Conservation (phyloP, 2,113 vertebrate genomes). For the Chascanopsetta lugubris region DNA sequence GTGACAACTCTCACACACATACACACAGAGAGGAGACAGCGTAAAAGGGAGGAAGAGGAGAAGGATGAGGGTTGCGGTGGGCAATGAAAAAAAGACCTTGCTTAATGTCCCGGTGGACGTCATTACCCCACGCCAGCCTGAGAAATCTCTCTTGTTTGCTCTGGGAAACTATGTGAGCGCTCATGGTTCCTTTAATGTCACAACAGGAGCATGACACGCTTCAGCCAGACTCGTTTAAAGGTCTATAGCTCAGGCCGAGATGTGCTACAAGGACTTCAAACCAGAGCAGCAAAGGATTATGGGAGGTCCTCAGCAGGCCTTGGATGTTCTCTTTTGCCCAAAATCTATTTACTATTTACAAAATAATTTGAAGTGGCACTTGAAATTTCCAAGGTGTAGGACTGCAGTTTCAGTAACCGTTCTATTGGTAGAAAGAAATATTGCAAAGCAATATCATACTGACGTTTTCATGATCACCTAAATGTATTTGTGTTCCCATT, state of each 20-base stretch:
- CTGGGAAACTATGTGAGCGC: conserved; percentile 54
- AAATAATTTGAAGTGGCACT: too few species aligned
- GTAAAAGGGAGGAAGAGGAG: conserved; percentile 27
- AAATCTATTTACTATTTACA: too few species aligned
- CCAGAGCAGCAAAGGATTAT: conserved; percentile 11
- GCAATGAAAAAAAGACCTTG: conserved; percentile 37
- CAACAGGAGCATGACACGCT: conserved; percentile 25
- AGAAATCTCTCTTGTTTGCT: conserved; percentile 69
- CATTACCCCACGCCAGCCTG: conserved; percentile 65
- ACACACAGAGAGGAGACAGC: conserved; percentile 42
- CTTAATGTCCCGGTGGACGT: conserved; percentile 67
- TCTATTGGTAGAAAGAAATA: too few species aligned
- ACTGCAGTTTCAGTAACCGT: too few species aligned
- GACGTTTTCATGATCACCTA: too few species aligned
- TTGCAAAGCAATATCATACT: too few species aligned
- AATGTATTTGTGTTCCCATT: too few species aligned
- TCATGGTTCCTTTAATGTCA: conserved; percentile 54
- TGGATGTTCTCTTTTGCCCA: too few species aligned
- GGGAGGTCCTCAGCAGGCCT: too few species aligned
- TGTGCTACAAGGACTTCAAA: conserved; percentile 22
- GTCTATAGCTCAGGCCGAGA: neutral
- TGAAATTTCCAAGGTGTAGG: too few species aligned
- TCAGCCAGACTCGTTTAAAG: conserved; percentile 16
- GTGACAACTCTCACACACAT: conserved; percentile 47
- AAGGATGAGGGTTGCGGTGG: too few species aligned